Base-by-base conservation (phyloP, 2,888 invertebrate species). In the Trichopoda pennipes region DNA sequence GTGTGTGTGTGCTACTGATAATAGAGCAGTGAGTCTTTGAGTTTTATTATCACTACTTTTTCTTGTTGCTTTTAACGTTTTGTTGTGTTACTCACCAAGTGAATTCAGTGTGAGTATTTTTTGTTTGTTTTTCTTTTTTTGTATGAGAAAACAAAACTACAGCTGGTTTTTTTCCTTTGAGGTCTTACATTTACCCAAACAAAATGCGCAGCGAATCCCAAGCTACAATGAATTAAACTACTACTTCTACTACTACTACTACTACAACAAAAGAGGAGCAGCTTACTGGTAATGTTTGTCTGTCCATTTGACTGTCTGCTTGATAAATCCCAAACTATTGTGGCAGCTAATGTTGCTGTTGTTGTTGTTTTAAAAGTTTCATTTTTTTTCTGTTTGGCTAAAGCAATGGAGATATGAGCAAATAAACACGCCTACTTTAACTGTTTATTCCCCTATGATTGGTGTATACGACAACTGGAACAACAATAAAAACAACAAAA, bases 151-250 rank as follows among this genome's bases (percentile, higher is more conserved):
- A 14, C 38, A 51, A 12, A 64, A 42, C 49, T 53, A 77, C 73
- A 78, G 87, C 86, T 87, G 86, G 85, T 85, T 74, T 44, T n/a
- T 44, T 16, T 49, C n/a, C 53, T 42, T 64, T 23, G 49, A 47
- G 44, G 53, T 16, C 35, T 53, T 53, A 28, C 44, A 51, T 53
- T 44, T 17, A 56, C 56, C 51, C 42, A 8, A 68, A 47, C 51
- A 64, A 58, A 51, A 32, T 35, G 35, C 12, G 32, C 51, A 60
- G 44, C 66, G 51, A 68, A 55, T 68, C 60, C 51, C 61, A 73
- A 47, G 56, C 44, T 47, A 55, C 63, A 56, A 17, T 28, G 12
- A 47, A 17, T 19, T 32, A 51, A 60, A 66, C 60, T 19, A 61
- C 47, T 55, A 69, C 60, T 49, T 58, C 47, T 51, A 35, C 44